Conservation (phyloP, 2,113 vertebrate species). For the Lagopus muta region DNA sequence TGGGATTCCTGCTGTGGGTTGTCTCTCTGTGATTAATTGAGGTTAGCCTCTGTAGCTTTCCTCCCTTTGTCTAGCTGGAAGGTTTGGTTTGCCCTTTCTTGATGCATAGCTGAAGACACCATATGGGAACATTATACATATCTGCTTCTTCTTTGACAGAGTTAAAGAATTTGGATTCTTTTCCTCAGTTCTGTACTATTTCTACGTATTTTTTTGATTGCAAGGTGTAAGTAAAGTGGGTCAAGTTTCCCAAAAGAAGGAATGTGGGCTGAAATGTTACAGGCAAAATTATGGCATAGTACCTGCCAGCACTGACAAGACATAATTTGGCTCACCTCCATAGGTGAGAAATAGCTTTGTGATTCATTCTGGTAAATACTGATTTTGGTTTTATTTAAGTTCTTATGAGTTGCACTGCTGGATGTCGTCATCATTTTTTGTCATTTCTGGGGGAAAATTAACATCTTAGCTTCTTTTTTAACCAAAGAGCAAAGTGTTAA, state of each 20-base stretch:
- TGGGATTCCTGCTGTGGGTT: background rate
- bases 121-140: background rate
- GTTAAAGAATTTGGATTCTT: background rate
- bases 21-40: background rate
- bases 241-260: background rate
- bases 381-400: background rate
- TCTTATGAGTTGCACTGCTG: background rate
- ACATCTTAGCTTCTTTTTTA: background rate
- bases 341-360: background rate
- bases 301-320: background rate
- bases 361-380: background rate
- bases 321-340: background rate
- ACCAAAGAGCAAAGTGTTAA: background rate
- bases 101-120: background rate
- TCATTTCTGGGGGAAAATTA: background rate
- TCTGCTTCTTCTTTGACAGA: background rate
- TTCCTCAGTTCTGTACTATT: background rate
- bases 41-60: background rate
- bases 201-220: background rate
- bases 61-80: background rate
- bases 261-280: background rate
- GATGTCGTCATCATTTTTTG: background rate
- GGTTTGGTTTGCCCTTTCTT: background rate
- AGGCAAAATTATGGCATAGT: too few relatives aligned
- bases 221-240: background rate